Percentiles rank a stretch among this genome's conserved stretches.
These are phyloP conservation scores for Gymnothorax javanicus DNA, from an alignment of 2,797 vertebrate species.

Conservation along the genomic window DNA sequence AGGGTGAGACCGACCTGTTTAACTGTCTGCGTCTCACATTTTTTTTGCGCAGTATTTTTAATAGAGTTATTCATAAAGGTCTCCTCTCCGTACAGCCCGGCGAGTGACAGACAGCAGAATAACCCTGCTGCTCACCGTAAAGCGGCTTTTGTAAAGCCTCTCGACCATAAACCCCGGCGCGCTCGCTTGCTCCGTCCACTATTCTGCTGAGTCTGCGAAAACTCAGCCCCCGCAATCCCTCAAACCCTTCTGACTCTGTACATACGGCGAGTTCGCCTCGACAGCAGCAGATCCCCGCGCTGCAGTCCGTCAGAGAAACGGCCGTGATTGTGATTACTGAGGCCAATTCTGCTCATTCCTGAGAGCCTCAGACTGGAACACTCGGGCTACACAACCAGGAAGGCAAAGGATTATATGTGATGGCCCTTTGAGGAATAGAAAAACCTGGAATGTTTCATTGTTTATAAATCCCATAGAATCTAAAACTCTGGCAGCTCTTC, in stretches of 20 bases:
- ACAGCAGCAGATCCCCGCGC: background rate
- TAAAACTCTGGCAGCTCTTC: too few relatives aligned
- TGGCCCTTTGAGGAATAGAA: background rate
- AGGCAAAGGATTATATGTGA: background rate
- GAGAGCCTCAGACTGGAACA: background rate
- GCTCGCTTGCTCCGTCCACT: background rate
- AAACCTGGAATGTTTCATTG: too few relatives aligned
- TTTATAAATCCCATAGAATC: too few relatives aligned
- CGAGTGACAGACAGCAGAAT: background rate
- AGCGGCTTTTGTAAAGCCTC: background rate
- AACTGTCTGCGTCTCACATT: background rate
- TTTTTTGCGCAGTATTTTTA: background rate
- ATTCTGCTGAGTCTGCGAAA: background rate
- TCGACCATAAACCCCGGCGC: background rate
- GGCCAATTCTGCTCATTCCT: background rate
- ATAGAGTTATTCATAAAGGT: constrained; percentile 4
- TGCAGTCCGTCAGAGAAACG: background rate
- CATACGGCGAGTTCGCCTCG: background rate
- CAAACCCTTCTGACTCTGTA: background rate
- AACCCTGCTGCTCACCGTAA: background rate
- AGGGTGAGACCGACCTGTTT: background rate
- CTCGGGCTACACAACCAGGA: background rate
- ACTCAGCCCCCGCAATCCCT: too few relatives aligned
- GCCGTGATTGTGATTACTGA: background rate
- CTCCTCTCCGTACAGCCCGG: background rate